Base-by-base conservation (phyloP, 2,113 vertebrate genomes). In the Daboia siamensis region DNA sequence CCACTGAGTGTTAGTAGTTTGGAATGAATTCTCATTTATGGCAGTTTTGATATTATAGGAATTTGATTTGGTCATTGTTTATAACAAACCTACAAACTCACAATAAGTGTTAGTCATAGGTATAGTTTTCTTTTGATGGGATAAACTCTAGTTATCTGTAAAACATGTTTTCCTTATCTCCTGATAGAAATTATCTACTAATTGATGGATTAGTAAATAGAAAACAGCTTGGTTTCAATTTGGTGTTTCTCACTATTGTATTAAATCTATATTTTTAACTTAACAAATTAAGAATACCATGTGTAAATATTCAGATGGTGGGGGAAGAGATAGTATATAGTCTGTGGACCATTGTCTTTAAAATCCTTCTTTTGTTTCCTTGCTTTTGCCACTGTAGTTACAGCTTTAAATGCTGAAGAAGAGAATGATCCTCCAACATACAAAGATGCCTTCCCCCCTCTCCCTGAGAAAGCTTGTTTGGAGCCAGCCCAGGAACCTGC, bases 371-470 rank as follows among this genome's bases (percentile, higher is more conserved):
- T 57, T 57, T 92, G 88, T 94, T 93, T 80, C 91, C 86, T 48
- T 93, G 1, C 95, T 95, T 94, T 29, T 61, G 93, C 95, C 51
- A 93, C 51, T 89, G 74, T 94, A 97, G 98, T 98, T 97, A 98
- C 98, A 95, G 95, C 98, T 96, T 97, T 98, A 95, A 98, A 97
- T 96, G 98, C 97, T 51, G 98, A 98, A 97, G 99, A 99, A 95
- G 99, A 99, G 95, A 99, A 98, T 2, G 98, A 98, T 95, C 98
- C 99, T 96, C 99, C 99, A 93, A 99, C 99, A 94, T 99, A 99
- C 97, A 99, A 99, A 97, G 99, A 99, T 96, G 99, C 99, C 97
- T 99, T 99, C 96, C 99, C 99, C 93, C 99, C 99, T 90, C 99
- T 99, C 96, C 99, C 99, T 7, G 99, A 99, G 98, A 99, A 99